Evolutionary conservation across 2,797 vertebrate genomes (phyloP), one percentile per base, ranked within the genome.

Genomic region (Girardinus metallicus): DNA sequence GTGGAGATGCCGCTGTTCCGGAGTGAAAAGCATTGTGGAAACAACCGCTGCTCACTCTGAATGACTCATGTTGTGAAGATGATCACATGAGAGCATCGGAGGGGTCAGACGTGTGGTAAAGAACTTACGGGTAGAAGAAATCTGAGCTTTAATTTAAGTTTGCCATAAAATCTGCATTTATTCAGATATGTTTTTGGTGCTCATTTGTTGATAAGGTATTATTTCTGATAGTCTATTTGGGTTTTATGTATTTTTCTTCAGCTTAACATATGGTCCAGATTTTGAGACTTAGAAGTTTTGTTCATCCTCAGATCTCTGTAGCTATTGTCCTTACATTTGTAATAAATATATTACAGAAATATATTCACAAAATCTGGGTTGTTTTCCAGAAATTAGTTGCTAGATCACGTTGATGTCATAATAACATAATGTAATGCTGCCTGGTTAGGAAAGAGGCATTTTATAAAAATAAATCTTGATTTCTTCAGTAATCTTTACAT

Each of bases 1-100:
- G 81, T 91, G 89, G 93, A 91, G 91, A 94, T 34, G 74, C 89
- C 85, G 87, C 71, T 66, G 75, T 89, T 89, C 87, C 83, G 87
- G 85, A 89, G 85, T 84, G 86, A 88, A 91, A 83, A 84, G 81
- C 82, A 75, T 44, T 5, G 4, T 53, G 89, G 81, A 93, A 90
- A 92, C 86, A 4, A 86, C 84, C 81, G 80, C 85, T 78, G 88
- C 47, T 82, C 36, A 16, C 81, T 90, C 76, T 73, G 84, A 76
- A 51, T 5, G 43, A 57, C 74, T 84, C 47, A 73, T 76, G 78
- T 43, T 44, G 68, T 77, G 53, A 75, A 80, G 80, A 89, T 82
- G 57, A 78, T 76, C 83, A 74, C 78, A 75, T 80, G 57, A 80
- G 31, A 62, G 57, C 34, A 16, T 73, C 16, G 41, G 41, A 79